Conservation (phyloP, 2,113 vertebrate species). For the Polyodon spathula region DNA sequence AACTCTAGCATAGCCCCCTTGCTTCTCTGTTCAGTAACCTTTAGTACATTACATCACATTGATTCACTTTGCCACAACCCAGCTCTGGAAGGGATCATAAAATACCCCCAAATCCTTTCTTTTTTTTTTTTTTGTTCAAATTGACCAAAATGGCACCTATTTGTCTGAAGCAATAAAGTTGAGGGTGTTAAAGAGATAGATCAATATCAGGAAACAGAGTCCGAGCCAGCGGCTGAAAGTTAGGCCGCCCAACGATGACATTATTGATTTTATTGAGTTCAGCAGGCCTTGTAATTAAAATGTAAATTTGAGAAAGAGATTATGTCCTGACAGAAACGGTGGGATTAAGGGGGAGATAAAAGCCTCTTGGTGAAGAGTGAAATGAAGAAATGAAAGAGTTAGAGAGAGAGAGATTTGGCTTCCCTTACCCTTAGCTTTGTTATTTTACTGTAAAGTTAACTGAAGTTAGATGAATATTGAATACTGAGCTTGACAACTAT, state of each 20-base stretch:
- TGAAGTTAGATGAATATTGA: too few species aligned
- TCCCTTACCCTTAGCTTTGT: too few species aligned
- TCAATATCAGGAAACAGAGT: slow-evolving; percentile 75
- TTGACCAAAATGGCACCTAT: slow-evolving; percentile 65
- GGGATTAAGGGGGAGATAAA: slow-evolving; percentile 88
- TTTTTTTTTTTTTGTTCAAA: slow-evolving; percentile 64
- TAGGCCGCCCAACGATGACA: slow-evolving; percentile 62
- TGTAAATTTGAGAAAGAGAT: slow-evolving; percentile 99
- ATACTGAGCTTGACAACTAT: too few species aligned
- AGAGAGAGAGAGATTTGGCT: too few species aligned
- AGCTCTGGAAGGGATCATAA: slow-evolving; percentile 21
- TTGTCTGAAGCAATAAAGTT: slow-evolving; percentile 66
- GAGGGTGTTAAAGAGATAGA: slow-evolving; percentile 62
- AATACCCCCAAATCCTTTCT: slow-evolving; percentile 36
- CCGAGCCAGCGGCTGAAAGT: slow-evolving; percentile 50
- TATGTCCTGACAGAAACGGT: slow-evolving; percentile 90
- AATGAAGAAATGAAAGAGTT: slow-evolving; percentile 43
- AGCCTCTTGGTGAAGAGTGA: slow-evolving; percentile 67
- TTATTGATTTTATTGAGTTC: slow-evolving; percentile 90
- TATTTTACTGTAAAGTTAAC: too few species aligned
- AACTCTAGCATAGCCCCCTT: too few species aligned
- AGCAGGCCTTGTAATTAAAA: slow-evolving; percentile 99
- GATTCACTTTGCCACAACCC: slow-evolving; percentile 24
- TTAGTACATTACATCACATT: slow-evolving; percentile 16
- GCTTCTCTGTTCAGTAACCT: slow-evolving; percentile 26